Evolutionary conservation across 2,888 invertebrate genomes (phyloP).

Genomic region (Drosophila multiciliata): DNA sequence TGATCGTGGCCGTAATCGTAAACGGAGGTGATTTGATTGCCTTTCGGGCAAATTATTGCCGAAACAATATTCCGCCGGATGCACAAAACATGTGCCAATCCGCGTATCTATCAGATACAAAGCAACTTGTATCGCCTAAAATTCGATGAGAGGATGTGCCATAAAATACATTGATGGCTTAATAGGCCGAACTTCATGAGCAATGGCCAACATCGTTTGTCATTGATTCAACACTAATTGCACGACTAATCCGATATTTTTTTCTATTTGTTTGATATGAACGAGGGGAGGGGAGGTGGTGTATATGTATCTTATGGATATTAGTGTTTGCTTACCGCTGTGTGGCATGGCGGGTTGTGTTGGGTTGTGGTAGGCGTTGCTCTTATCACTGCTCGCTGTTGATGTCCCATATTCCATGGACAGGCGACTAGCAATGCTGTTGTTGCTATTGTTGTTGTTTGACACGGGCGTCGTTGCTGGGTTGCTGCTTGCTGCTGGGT

Average conservation of each 20-base stretch:
- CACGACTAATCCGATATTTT: constrained; percentile 3
- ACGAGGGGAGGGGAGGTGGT: not conserved
- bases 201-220: constrained; percentile 29
- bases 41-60: constrained; percentile 49
- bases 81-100: constrained; percentile 75
- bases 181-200: constrained; percentile 43
- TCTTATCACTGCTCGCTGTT: constrained; percentile 82
- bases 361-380: constrained; percentile 69
- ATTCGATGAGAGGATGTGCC: constrained; percentile 52
- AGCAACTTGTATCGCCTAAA: constrained; percentile 13
- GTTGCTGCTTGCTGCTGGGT: constrained; percentile 69
- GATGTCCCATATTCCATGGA: constrained; percentile 70
- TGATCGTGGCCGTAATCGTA: constrained; percentile 23
- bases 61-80: constrained; percentile 67
- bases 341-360: constrained; percentile 76
- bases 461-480: constrained; percentile 53
- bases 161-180: constrained; percentile 67
- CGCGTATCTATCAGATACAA: constrained; percentile 24
- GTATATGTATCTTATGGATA: constrained; percentile 12
- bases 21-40: constrained; percentile 36
- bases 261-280: constrained; percentile 3
- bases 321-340: constrained; percentile 73
- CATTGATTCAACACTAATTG: constrained; percentile 47
- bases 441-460: constrained; percentile 62
- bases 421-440: constrained; percentile 66